phyloP scores from a whole-genome alignment of 2,888 invertebrate genomes.

The Anodontia alba region DNA sequence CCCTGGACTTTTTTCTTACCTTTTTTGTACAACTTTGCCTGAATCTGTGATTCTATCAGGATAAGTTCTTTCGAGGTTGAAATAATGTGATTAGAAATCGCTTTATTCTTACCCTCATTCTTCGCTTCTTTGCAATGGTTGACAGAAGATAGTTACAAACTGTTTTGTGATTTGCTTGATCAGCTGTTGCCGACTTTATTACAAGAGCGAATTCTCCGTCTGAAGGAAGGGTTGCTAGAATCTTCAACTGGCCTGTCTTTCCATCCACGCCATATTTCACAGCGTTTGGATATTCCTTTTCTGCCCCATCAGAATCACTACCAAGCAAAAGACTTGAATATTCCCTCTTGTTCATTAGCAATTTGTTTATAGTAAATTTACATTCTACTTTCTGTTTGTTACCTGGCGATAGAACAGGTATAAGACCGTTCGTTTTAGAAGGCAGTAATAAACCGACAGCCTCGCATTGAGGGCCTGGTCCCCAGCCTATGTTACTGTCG shows the following conservation, averaged over 20 bases:
- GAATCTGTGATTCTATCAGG: too few species aligned
- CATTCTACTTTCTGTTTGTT: constrained; percentile 29
- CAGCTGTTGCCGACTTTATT: constrained; percentile 16
- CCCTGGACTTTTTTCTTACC: too few species aligned
- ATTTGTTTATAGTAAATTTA: constrained; percentile 44
- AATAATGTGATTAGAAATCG: too few species aligned
- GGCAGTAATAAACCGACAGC: constrained; percentile 57
- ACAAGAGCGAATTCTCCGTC: constrained; percentile 53
- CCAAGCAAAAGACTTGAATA: constrained; percentile 34
- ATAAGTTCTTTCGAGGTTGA: too few species aligned
- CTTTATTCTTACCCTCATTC: constrained; percentile 13
- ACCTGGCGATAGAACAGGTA: constrained; percentile 29
- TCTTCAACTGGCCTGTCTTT: constrained; percentile 14
- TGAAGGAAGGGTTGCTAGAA: constrained; percentile 23
- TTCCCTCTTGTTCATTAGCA: neutral
- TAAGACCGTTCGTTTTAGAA: constrained; percentile 53
- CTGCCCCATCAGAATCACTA: constrained; percentile 14
- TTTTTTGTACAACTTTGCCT: too few species aligned
- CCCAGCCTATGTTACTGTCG: constrained; percentile 57
- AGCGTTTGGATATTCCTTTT: constrained; percentile 9
- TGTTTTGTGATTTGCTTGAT: neutral
- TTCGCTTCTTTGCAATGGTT: constrained; percentile 9
- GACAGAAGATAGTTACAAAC: constrained; percentile 60
- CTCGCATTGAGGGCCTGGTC: constrained; percentile 54
- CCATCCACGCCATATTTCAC: neutral